Evolutionary conservation across 1,140 invertebrate species (phyloP).

Genomic region (Danaus melanippus): DNA sequence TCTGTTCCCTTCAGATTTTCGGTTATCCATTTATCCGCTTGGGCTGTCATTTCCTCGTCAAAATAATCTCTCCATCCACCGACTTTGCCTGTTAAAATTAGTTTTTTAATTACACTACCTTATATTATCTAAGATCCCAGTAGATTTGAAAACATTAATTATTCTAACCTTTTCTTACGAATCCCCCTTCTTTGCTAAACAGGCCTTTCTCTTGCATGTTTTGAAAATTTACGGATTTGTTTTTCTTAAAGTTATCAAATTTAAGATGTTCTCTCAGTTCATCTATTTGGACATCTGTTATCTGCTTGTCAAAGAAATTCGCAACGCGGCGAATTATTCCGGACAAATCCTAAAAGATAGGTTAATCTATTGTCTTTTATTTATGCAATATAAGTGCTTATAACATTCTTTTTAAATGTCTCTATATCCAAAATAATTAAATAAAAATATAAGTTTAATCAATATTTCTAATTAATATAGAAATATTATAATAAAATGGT

Average conservation of each 20-base stretch:
- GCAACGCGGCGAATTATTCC: slow-evolving; percentile 4
- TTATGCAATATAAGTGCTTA: too few relatives aligned
- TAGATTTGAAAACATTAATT: background rate
- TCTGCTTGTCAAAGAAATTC: slow-evolving; percentile 3
- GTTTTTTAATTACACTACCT: background rate
- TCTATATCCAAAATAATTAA: background rate
- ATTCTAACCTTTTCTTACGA: slow-evolving; percentile 12
- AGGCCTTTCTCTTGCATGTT: slow-evolving; percentile 5
- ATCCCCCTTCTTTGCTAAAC: slow-evolving; percentile 4
- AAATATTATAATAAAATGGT: too few relatives aligned
- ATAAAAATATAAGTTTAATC: background rate
- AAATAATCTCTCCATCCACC: slow-evolving; percentile 76
- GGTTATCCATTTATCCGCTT: slow-evolving; percentile 75
- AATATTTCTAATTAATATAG: too few relatives aligned
- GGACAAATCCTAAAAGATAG: slow-evolving; percentile 10
- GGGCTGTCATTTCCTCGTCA: slow-evolving; percentile 66
- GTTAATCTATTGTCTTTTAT: background rate
- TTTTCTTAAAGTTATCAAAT: slow-evolving; percentile 16
- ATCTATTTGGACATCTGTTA: slow-evolving; percentile 2
- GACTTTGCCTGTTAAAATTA: slow-evolving; percentile 51
- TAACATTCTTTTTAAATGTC: too few relatives aligned
- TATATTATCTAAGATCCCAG: too few relatives aligned
- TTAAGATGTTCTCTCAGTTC: slow-evolving; percentile 2
- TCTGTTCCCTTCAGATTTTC: slow-evolving; percentile 71
- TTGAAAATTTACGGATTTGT: slow-evolving; percentile 11